Evolutionary conservation across 2,888 invertebrate genomes (phyloP), one percentile per base, ranked within the genome.

Genomic region (Zygogramma bicolorata): DNA sequence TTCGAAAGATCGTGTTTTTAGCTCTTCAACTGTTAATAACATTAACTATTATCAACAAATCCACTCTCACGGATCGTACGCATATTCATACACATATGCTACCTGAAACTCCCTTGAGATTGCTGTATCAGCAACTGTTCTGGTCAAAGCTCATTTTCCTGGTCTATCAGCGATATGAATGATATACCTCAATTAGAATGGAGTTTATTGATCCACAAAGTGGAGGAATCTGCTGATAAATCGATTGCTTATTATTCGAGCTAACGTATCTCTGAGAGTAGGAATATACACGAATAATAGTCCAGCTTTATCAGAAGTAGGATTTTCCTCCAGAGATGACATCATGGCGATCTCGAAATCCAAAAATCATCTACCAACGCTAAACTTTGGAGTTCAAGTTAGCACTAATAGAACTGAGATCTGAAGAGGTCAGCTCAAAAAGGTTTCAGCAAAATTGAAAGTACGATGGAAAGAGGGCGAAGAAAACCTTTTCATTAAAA

Each of bases 121-220:
- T n/a, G n/a, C n/a, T n/a, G n/a, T n/a, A n/a, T n/a, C n/a, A n/a
- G n/a, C n/a, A n/a, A n/a, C n/a, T n/a, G n/a, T n/a, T n/a, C n/a
- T n/a, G n/a, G n/a, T n/a, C n/a, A n/a, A n/a, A n/a, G n/a, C n/a
- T n/a, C n/a, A n/a, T n/a, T n/a, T n/a, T n/a, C n/a, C n/a, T n/a
- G n/a, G n/a, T n/a, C n/a, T n/a, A 18, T 38, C 0, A 38, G 38
- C 20, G 38, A 61, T 38, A 61, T 61, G 38, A 61, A 13, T 18
- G 38, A 61, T 61, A 15, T 53, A 6, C 57, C 53, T 7, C 38
- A 57, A 7, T 20, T 38, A 40, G 57, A 65, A 57, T 29, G 38
- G 57, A 65, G 29, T 15, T 25, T 65, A 13, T 27, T 46, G 3
- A 65, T 65, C 18, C 53, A 65, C 31, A 65, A 53, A 6, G 18